Base-by-base conservation (phyloP, 2,113 vertebrate species). In the Brevimyrus niger region DNA sequence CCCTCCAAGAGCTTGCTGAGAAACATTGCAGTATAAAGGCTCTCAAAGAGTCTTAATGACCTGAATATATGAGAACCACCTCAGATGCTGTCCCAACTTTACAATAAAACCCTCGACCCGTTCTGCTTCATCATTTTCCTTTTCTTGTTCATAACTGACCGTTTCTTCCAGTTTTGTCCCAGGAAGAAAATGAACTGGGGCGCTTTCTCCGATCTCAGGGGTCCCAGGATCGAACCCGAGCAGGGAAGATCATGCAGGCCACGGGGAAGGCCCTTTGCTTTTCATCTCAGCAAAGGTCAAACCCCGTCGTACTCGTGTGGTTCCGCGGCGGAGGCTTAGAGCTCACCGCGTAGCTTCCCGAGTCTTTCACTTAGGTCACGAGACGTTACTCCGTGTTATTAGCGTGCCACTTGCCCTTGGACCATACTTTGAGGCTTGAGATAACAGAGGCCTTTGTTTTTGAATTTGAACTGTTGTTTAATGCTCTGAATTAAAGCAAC, bases 231-330 rank as follows among this genome's bases (percentile, higher is more conserved):
- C 98, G 98, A 96, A 98, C 97, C 42, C 95, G 97, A 92, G 98
- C 98, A 15, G 98, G 98, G 89, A 99, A 99, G 94, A 99, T 99
- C 96, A 99, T 99, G 98, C 97, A 99, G 94, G 98, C 98, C 7
- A 97, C 98, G 0, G 98, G 98, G 89, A 99, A 99, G 93, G 97
- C 98, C 0, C 97, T 99, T 89, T 99, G 98, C 94, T 98, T 99
- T 95, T 99, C 98, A 90, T 99, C 98, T 89, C 98, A 99, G 92
- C 98, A 99, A 94, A 98, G 98, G 98, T 99, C 93, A 50, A 91
- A 50, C 23, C 38, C 31, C 10, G 13, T 19, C 0, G 19, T 17
- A n/a, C 47, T 27, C n/a, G 0, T 31, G 15, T n/a, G 38, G 48
- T 23, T 15, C 13, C 4, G 19, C n/a, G 11, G 35, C 5, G 48